Conservation (phyloP, 2,888 invertebrate genomes). For the Nomada ruficornis region DNA sequence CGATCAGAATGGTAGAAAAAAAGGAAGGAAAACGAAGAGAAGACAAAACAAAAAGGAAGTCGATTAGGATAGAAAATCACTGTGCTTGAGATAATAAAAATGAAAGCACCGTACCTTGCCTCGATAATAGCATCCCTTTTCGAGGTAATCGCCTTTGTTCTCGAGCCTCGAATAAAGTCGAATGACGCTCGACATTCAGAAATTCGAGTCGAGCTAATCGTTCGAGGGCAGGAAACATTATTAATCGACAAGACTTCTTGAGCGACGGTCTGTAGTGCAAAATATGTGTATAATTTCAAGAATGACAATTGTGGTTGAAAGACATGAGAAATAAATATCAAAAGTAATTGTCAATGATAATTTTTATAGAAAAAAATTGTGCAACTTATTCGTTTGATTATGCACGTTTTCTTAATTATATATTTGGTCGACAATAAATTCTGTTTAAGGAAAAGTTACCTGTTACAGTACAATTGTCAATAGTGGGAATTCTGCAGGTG, state of each 20-base stretch:
- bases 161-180: slow-evolving; percentile 11
- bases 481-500: too few species aligned
- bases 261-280: too few species aligned
- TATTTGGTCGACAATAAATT: background rate
- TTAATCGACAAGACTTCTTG: too few species aligned
- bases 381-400: too few species aligned
- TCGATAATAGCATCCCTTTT: slow-evolving; percentile 50
- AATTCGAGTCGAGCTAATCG: slow-evolving; percentile 24
- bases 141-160: slow-evolving; percentile 62
- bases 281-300: too few species aligned
- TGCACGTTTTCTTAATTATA: too few species aligned
- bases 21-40: background rate
- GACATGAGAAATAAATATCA: too few species aligned
- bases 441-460: background rate
- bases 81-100: slow-evolving; percentile 44
- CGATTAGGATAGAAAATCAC: slow-evolving; percentile 32
- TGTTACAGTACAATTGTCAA: background rate
- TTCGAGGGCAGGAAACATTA: slow-evolving; percentile 6
- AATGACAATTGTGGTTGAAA: too few species aligned
- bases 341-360: too few species aligned
- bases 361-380: background rate
- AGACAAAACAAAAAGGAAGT: slow-evolving; percentile 9
- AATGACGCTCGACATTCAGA: slow-evolving; percentile 17
- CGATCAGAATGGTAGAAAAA: background rate
- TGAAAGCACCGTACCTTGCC: slow-evolving; percentile 39